These are phyloP conservation scores for Pomatorhinus ruficollis DNA, from an alignment of 2,113 vertebrate species.

Conservation along the genomic window DNA sequence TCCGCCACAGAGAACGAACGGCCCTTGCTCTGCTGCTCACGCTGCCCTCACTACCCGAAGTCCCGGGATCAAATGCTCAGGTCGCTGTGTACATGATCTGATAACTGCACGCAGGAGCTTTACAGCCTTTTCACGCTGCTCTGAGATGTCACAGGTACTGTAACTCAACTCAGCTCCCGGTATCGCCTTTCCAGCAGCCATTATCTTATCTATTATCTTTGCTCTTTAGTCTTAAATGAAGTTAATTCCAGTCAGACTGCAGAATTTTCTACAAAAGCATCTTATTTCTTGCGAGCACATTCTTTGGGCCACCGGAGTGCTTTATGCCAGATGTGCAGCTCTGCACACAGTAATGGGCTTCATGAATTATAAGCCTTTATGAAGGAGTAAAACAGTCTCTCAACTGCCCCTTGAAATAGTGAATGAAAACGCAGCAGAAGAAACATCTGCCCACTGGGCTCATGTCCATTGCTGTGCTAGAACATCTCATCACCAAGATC, in stretches of 20 bases:
- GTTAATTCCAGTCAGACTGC: not conserved
- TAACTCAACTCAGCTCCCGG: not conserved
- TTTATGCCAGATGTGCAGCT: constrained; percentile 9
- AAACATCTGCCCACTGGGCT: constrained; percentile 9
- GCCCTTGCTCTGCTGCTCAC: not conserved
- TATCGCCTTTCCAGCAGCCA: constrained; percentile 2
- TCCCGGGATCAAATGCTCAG: not conserved
- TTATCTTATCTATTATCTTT: constrained; percentile 33
- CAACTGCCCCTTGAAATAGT: constrained; percentile 23
- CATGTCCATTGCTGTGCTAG: constrained; percentile 21
- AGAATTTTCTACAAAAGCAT: constrained; percentile 14
- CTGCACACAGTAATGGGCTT: not conserved
- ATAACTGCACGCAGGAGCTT: not conserved
- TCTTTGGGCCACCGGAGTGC: not conserved
- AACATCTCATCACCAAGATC: constrained; percentile 55
- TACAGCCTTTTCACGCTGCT: not conserved
- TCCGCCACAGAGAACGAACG: not conserved
- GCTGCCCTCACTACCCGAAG: not conserved
- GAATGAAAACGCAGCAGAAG: constrained; percentile 18
- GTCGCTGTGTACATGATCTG: not conserved
- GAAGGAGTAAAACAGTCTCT: constrained; percentile 35
- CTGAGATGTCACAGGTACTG: constrained; percentile 3
- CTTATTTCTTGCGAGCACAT: constrained; percentile 6
- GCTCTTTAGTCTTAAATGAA: constrained; percentile 31
- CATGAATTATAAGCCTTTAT: constrained; percentile 27